Base-by-base conservation (phyloP, 2,888 invertebrate species). In the Agapostemon virescens region DNA sequence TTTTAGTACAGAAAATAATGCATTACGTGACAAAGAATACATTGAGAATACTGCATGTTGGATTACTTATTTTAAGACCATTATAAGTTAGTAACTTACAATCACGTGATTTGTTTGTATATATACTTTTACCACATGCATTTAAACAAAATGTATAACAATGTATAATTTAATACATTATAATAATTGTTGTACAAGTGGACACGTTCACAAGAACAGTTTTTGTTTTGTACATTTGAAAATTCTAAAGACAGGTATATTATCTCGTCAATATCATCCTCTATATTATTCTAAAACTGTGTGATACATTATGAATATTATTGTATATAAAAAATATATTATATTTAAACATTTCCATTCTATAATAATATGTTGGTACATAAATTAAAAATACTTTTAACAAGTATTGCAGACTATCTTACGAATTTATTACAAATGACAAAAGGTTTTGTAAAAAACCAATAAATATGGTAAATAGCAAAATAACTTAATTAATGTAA, bases 221-320 rank as follows among this genome's bases (percentile, higher is more conserved):
- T 26, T 55, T 55, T n/a, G n/a, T n/a, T 38, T 26, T 36, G 55
- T n/a, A 20, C 40, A 20, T 15, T 40, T 26, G 38, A 6, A 55
- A 69, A 17, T 40, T 58, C 17, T 58, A 7, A 40, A 26, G 13
- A 38, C 20, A 71, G 45, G 33, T 40, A n/a, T 15, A 45, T 61
- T 33, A 71, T 61, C 45, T 61, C 42, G 23, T 71, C 61, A 45
- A 61, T 61, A 33, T 40, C 30, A 55, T 33, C 33, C 15, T 23
- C 15, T 61, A 23, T 61, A 85, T 83, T 74, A 76, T 73, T 52
- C n/a, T 67, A 70, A 61, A 76, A 20, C 52, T 33, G n/a, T 42
- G 11, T 45, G n/a, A 70, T 23, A 68, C 58, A 40, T n/a, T n/a
- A n/a, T 17, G 13, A 15, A 30, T 55, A n/a, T 38, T 68, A n/a